Base-by-base conservation (phyloP, 1,140 invertebrate genomes). In the Battus philenor region DNA sequence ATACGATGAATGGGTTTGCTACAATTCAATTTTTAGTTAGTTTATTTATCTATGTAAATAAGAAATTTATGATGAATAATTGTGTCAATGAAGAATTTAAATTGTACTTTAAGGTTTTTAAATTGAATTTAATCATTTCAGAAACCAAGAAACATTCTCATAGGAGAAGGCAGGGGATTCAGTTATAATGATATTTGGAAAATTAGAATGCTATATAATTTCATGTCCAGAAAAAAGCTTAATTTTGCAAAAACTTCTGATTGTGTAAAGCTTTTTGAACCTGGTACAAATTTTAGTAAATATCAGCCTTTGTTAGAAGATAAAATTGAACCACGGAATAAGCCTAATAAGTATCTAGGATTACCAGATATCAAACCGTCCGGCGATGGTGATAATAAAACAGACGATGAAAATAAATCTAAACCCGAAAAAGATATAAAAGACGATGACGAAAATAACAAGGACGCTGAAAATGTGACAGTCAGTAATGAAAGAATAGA, bases 151-250 rank as follows among this genome's bases (percentile, higher is more conserved):
- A 13, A 38, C 17, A 9, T 30, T 9, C 5, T 13, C 6, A 30
- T 59, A 2, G 68, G 53, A 4, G 55, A 54, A 29, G 41, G 15
- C 8, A 51, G 50, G 10, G 58, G 58, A 1, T 69, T 81, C n/a
- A 70, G 62, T 32, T 20, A 32, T n/a, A 59, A 3, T 26, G 77
- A 81, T 44, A 54, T 77, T 10, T 50, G 43, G 26, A 81, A 78
- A 68, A 68, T 81, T 32, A 58, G 51, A 50, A 68, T 73, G 64
- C 32, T 81, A 10, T 81, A 81, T 36, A 72, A 70, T 39, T 69
- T 54, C 36, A 68, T 73, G 11, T 47, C 54, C 11, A 61, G 44
- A 49, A 54, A 67, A 38, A 47, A 41, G 12, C 7, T 34, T 7
- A 39, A 41, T 10, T 33, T 39, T 11, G 31, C 26, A 5, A 49